phyloP scores from a whole-genome alignment of 2,888 invertebrate genomes.

The Eudemis profundana region DNA sequence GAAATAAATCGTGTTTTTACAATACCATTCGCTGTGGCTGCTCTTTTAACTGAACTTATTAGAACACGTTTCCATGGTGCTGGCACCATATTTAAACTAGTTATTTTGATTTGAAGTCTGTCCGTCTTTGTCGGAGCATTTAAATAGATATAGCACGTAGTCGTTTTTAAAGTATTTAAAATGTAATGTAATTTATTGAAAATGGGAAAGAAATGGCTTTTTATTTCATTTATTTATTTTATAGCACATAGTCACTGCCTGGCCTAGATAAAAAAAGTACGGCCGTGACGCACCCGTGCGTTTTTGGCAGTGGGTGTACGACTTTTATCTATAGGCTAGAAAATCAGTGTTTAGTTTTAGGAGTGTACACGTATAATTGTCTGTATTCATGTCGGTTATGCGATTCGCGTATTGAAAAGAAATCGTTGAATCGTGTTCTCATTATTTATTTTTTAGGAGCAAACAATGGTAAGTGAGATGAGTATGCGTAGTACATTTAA shows the following conservation, averaged over 20 bases:
- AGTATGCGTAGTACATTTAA: background rate
- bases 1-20: background rate
- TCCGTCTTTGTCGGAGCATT: background rate
- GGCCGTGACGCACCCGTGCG: background rate
- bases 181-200: no score
- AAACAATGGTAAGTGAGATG: no score
- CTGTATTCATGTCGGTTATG: background rate
- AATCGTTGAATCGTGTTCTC: constrained; percentile 1
- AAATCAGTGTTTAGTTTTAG: constrained; percentile 4
- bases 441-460: constrained; percentile 16
- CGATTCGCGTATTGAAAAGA: constrained; percentile 2
- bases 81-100: background rate
- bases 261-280: background rate
- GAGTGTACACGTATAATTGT: background rate
- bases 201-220: no score
- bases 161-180: no score
- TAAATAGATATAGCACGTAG: background rate
- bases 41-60: background rate
- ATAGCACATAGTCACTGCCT: background rate
- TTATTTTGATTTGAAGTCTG: background rate
- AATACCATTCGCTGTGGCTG: background rate
- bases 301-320: background rate
- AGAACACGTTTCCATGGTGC: background rate
- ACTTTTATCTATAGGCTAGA: background rate
- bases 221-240: background rate